These are phyloP conservation scores for Tiliqua scincoides DNA, from an alignment of 2,113 vertebrate species.

Conservation along the genomic window DNA sequence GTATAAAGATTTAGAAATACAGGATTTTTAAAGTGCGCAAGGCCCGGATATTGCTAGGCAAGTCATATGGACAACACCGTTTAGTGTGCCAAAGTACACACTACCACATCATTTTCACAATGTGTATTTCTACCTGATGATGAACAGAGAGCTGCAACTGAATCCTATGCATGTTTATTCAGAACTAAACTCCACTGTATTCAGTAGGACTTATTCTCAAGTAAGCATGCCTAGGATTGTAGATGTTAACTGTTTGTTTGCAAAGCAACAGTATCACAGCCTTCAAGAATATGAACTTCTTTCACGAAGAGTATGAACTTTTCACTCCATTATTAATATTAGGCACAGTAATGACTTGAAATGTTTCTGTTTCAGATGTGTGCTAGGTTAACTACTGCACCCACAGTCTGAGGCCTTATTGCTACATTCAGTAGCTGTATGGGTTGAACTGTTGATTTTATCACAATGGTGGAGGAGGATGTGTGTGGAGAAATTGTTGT, in stretches of 20 bases:
- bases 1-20: not conserved
- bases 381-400: not conserved
- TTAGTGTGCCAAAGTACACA: not conserved
- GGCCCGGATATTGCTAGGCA: not conserved
- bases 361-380: not conserved
- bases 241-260: not conserved
- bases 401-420: too few relatives aligned
- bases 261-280: not conserved
- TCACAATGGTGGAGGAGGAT: not conserved
- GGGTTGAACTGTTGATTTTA: not conserved
- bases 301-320: too few relatives aligned
- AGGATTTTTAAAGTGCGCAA: not conserved
- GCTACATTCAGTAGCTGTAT: not conserved
- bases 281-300: constrained; percentile 2
- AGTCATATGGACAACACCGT: not conserved
- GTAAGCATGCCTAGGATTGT: not conserved
- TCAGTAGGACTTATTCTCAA: too few relatives aligned
- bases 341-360: not conserved
- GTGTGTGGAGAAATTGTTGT: not conserved
- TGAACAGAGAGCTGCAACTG: not conserved
- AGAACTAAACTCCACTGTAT: too few relatives aligned
- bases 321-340: not conserved
- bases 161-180: not conserved
- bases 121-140: not conserved
- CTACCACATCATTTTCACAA: not conserved